Evolutionary conservation across 2,113 vertebrate species (phyloP).

Genomic region (Zosterops lateralis): DNA sequence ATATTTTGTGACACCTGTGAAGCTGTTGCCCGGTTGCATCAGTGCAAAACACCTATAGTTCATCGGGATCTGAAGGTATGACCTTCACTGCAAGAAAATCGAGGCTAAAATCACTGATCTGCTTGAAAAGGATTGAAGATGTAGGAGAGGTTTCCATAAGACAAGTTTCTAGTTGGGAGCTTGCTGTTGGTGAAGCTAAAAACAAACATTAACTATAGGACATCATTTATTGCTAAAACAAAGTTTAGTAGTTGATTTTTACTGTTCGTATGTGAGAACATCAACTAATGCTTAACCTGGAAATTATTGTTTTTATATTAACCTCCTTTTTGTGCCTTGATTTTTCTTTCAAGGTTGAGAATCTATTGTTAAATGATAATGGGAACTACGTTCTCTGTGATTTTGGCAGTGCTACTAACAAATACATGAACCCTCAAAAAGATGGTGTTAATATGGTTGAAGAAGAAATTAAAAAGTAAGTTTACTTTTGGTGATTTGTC

Average conservation of each 20-base stretch:
- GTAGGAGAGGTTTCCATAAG: neutral
- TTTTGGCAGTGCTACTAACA: conserved; percentile 96
- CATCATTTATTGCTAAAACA: rapidly evolving
- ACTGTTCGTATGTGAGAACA: neutral
- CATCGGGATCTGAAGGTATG: conserved; percentile 94
- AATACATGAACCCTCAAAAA: conserved; percentile 87
- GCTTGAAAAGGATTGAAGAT: neutral
- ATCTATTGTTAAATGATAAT: conserved; percentile 90
- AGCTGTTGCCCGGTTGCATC: conserved; percentile 92
- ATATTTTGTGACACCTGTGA: conserved; percentile 96
- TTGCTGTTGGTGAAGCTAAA: neutral
- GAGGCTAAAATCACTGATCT: neutral
- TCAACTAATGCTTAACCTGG: rapidly evolving
- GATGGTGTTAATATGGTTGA: conserved; percentile 93
- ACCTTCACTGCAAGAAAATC: neutral
- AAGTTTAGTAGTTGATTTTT: neutral
- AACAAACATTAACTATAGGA: neutral
- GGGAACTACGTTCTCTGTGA: conserved; percentile 96
- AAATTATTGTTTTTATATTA: neutral
- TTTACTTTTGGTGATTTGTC: neutral
- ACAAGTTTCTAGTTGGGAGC: neutral
- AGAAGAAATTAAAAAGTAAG: conserved; percentile 98
- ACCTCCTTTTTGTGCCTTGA: neutral
- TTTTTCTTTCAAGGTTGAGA: conserved; percentile 87
- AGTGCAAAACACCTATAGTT: conserved; percentile 94